phyloP scores from a whole-genome alignment of 2,797 vertebrate genomes.

The Falco novaeseelandiae region DNA sequence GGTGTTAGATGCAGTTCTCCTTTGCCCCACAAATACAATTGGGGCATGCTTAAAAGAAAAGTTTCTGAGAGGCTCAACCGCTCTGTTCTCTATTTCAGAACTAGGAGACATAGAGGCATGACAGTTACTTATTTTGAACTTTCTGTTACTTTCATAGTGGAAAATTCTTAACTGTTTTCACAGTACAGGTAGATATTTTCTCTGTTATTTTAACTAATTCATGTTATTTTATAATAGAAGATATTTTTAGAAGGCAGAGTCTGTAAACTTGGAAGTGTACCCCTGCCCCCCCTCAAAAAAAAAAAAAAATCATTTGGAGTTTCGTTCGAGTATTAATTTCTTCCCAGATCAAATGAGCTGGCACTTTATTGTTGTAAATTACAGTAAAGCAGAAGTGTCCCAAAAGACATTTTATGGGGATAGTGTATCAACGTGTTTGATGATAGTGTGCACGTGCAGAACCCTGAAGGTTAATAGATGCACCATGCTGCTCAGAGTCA shows the following conservation, averaged over 20 bases:
- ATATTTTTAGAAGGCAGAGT: background rate
- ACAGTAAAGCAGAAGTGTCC: fast-evolving
- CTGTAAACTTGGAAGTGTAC: background rate
- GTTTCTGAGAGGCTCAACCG: background rate
- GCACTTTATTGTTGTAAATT: background rate
- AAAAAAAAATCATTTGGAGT: background rate
- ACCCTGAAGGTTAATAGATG: background rate
- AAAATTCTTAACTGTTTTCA: background rate
- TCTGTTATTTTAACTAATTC: background rate
- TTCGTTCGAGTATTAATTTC: background rate
- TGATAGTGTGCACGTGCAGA: background rate
- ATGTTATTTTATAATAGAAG: background rate
- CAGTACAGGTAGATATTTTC: background rate
- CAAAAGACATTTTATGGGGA: background rate
- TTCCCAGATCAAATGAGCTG: background rate
- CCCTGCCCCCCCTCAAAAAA: no score
- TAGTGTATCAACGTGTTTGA: background rate
- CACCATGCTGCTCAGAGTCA: background rate
- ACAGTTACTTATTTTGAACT: background rate
- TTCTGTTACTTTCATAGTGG: background rate
- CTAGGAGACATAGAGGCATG: background rate
- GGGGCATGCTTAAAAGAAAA: background rate
- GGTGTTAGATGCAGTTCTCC: background rate
- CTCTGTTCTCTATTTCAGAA: background rate
- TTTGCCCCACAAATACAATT: background rate